Percentiles rank a stretch among this genome's conserved stretches.
Conservation (phyloP, 2,888 invertebrate species). For the Mesorhabditis belari region DNA sequence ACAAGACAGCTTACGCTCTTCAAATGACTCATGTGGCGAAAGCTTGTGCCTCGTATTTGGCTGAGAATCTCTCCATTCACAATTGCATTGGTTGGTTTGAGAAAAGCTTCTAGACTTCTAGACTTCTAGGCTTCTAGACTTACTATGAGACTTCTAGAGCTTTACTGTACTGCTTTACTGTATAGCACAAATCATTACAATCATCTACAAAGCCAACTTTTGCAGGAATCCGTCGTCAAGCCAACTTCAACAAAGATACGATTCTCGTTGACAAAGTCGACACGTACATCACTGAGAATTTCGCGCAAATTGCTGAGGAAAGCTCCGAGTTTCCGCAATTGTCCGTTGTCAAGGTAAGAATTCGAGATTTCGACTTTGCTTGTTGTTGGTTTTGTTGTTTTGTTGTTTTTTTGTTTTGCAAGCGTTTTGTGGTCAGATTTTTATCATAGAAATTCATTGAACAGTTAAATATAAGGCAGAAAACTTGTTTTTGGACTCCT, state of each 20-base stretch:
- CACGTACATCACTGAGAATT: slow-evolving; percentile 41
- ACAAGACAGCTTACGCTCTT: slow-evolving; percentile 71
- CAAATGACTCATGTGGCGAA: slow-evolving; percentile 68
- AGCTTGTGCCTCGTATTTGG: slow-evolving; percentile 68
- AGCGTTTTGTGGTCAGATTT: background rate
- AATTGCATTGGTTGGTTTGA: slow-evolving; percentile 56
- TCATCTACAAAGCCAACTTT: background rate
- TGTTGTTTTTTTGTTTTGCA: slow-evolving; percentile 3
- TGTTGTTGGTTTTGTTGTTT: no score
- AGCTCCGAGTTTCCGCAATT: slow-evolving; percentile 47
- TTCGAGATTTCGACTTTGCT: background rate
- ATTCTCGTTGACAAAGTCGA: slow-evolving; percentile 44
- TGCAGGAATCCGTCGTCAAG: slow-evolving; percentile 47
- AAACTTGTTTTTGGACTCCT: slow-evolving; percentile 7
- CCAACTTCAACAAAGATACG: slow-evolving; percentile 49
- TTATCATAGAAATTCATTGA: slow-evolving; percentile 1
- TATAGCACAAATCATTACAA: no score
- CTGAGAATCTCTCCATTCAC: slow-evolving; percentile 63
- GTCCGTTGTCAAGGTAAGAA: slow-evolving; percentile 45
- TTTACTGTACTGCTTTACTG: no score
- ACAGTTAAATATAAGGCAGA: slow-evolving; percentile 2
- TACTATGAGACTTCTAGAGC: background rate
- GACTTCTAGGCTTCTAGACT: background rate
- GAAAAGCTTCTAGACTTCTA: background rate
- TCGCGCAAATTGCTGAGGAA: slow-evolving; percentile 36